A percentile compares a stretch with the other conserved stretches of the same genome.
These are phyloP conservation scores for Tringa solitaria DNA, from an alignment of 2,113 vertebrate species.

Conservation along the genomic window DNA sequence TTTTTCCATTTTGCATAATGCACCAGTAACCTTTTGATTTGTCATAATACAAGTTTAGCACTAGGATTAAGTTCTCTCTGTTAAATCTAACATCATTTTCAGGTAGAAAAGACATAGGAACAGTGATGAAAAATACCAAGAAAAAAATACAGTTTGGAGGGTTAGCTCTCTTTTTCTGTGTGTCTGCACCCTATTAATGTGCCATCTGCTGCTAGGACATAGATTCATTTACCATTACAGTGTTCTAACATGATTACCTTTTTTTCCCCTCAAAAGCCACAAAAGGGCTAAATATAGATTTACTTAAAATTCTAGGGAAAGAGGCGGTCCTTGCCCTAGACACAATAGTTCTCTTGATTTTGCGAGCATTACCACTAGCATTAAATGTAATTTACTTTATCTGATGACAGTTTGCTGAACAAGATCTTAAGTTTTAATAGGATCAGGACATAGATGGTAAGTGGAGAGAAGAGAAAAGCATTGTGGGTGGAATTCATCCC, in stretches of 20 bases:
- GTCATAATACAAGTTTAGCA: neutral
- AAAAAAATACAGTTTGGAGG: neutral
- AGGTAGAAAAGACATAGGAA: neutral
- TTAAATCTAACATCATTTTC: neutral
- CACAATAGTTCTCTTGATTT: conserved; percentile 39
- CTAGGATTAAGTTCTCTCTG: neutral
- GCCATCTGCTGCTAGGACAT: conserved; percentile 30
- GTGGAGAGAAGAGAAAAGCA: conserved; percentile 11
- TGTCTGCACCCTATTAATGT: conserved; percentile 19
- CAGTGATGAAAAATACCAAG: neutral
- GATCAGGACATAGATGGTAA: conserved; percentile 21
- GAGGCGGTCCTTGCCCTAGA: conserved; percentile 3
- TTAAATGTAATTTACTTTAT: conserved; percentile 43
- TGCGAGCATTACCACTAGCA: conserved; percentile 5
- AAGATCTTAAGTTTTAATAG: conserved; percentile 48
- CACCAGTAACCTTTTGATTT: neutral
- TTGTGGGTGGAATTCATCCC: conserved; percentile 34
- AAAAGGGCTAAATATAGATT: conserved; percentile 18
- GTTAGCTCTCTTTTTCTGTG: neutral
- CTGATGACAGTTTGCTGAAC: conserved; percentile 48
- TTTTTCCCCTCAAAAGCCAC: neutral
- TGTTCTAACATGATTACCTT: conserved; percentile 39
- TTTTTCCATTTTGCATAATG: neutral
- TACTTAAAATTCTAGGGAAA: conserved; percentile 33
- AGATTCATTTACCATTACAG: conserved; percentile 32